Evolutionary conservation across 2,888 invertebrate genomes (phyloP).

Genomic region (Tillus elongatus): DNA sequence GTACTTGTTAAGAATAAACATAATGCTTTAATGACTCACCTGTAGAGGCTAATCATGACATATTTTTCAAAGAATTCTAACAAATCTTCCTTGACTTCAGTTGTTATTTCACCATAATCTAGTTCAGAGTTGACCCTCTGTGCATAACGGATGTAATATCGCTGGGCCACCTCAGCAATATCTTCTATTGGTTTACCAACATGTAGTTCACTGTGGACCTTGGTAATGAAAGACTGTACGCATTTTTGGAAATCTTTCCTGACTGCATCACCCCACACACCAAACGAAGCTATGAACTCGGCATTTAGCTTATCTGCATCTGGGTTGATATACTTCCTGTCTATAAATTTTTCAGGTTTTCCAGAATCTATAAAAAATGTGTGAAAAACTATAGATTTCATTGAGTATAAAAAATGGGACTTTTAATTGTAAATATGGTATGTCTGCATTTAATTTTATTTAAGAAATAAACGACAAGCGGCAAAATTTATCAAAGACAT

Average conservation of each 20-base stretch:
- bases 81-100: slow-evolving; percentile 70
- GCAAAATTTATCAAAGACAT: too few relatives aligned
- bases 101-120: slow-evolving; percentile 54
- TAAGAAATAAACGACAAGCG: too few relatives aligned
- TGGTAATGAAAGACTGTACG: slow-evolving; percentile 56
- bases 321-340: slow-evolving; percentile 41
- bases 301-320: slow-evolving; percentile 45
- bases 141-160: slow-evolving; percentile 76
- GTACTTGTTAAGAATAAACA: background rate
- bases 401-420: slow-evolving; percentile 4
- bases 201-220: slow-evolving; percentile 52
- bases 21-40: slow-evolving; percentile 45
- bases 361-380: slow-evolving; percentile 34
- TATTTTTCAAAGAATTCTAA: slow-evolving; percentile 92
- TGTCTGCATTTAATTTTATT: too few relatives aligned
- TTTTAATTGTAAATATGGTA: slow-evolving; percentile 1
- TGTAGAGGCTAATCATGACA: slow-evolving; percentile 83
- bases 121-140: slow-evolving; percentile 61
- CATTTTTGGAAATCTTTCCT: slow-evolving; percentile 60
- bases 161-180: slow-evolving; percentile 81
- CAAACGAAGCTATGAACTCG: slow-evolving; percentile 43
- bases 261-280: slow-evolving; percentile 42
- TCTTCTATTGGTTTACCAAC: slow-evolving; percentile 64
- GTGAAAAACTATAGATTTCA: slow-evolving; percentile 9
- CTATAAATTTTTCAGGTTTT: slow-evolving; percentile 34